Evolutionary conservation across 2,888 invertebrate genomes (phyloP).

Genomic region (Allacma fusca): DNA sequence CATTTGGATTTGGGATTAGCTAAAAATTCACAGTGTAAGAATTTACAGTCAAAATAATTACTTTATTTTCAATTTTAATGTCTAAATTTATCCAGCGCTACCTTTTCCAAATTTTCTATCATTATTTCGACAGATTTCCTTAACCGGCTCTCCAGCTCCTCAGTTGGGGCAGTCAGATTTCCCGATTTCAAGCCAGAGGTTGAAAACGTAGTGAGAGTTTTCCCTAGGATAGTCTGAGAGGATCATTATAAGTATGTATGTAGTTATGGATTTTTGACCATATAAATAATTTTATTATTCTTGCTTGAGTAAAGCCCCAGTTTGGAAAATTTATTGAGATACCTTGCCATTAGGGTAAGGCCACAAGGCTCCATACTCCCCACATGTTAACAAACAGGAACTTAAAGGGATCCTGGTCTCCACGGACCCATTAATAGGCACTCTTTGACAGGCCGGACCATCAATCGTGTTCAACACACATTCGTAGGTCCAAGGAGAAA

Average conservation of each 20-base stretch:
- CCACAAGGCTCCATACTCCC: constrained; percentile 74
- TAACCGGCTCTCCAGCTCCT: neutral
- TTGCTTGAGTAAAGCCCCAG: too few species aligned
- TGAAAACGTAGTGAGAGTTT: constrained; percentile 10
- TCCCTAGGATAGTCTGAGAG: constrained; percentile 17
- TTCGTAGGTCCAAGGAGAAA: constrained; percentile 57
- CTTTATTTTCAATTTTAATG: too few species aligned
- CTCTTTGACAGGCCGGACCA: constrained; percentile 57
- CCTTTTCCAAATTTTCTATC: constrained; percentile 19
- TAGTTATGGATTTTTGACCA: too few species aligned
- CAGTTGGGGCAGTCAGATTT: constrained; percentile 30
- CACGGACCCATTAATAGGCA: neutral
- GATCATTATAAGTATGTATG: too few species aligned
- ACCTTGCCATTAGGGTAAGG: constrained; percentile 68
- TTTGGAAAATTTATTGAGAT: too few species aligned
- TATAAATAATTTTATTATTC: too few species aligned
- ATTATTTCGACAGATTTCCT: constrained; percentile 6
- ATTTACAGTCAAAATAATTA: too few species aligned
- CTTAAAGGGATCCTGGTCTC: constrained; percentile 19
- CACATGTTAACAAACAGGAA: constrained; percentile 67
- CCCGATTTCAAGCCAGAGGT: neutral
- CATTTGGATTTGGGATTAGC: neutral
- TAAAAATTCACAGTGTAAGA: neutral
- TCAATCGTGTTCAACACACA: constrained; percentile 56
- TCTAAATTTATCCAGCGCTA: too few species aligned